Evolutionary conservation across 2,113 vertebrate genomes (phyloP).

Genomic region (Thryonomys swinderianus): DNA sequence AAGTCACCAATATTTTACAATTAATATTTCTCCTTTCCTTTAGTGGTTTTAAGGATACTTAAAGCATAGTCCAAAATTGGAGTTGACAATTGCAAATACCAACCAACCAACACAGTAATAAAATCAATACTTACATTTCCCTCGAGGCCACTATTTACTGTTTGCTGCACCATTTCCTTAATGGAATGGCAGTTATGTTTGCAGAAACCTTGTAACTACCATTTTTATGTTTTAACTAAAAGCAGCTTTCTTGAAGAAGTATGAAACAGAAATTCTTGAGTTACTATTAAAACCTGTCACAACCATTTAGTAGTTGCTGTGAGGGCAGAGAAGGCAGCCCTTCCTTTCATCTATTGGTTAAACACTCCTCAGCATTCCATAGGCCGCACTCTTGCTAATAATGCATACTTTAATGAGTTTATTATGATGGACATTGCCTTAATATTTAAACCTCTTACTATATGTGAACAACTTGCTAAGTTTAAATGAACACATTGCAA

Average conservation of each 20-base stretch:
- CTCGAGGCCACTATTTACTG: constrained; percentile 91
- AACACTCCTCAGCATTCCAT: constrained; percentile 51
- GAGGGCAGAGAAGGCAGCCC: constrained; percentile 51
- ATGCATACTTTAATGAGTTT: constrained; percentile 62
- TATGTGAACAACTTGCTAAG: constrained; percentile 46
- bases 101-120: constrained; percentile 91
- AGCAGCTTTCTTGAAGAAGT: constrained; percentile 88
- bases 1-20: constrained; percentile 85
- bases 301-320: constrained; percentile 77
- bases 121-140: constrained; percentile 93
- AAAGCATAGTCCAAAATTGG: constrained; percentile 90
- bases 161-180: constrained; percentile 92
- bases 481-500: constrained; percentile 67
- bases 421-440: constrained; percentile 64
- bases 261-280: constrained; percentile 83
- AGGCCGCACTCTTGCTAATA: constrained; percentile 48
- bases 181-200: constrained; percentile 92
- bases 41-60: constrained; percentile 88
- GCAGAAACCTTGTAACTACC: constrained; percentile 89
- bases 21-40: constrained; percentile 88
- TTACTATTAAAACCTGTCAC: constrained; percentile 80
- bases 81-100: constrained; percentile 93
- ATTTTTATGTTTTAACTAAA: constrained; percentile 93
- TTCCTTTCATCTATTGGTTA: background rate
- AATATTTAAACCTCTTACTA: constrained; percentile 74